Conservation (phyloP, 2,113 vertebrate species). For the Gavialis gangeticus region DNA sequence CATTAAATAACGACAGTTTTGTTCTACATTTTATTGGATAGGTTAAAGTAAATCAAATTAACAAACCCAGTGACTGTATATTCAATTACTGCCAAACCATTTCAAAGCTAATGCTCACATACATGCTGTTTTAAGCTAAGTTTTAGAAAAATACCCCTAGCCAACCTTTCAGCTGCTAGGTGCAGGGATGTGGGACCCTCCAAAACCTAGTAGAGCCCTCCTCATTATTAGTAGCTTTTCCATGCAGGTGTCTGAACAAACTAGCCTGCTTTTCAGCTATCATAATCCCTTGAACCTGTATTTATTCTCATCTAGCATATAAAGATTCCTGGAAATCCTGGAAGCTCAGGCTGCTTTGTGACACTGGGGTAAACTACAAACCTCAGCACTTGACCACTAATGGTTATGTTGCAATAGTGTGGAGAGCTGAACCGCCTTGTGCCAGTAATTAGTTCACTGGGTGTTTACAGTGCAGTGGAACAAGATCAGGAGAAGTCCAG, state of each 20-base stretch:
- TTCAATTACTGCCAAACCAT: background rate
- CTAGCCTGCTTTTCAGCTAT: background rate
- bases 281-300: background rate
- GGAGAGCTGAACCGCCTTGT: background rate
- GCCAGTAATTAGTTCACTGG: background rate
- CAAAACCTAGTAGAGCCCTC: background rate
- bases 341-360: background rate
- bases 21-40: no score
- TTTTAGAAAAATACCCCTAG: background rate
- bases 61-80: background rate
- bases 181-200: background rate
- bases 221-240: background rate
- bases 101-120: background rate
- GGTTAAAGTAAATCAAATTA: background rate
- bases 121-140: background rate
- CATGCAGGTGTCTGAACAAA: background rate
- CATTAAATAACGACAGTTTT: background rate
- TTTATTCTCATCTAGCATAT: no score
- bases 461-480: background rate
- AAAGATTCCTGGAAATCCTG: background rate
- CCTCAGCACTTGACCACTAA: background rate
- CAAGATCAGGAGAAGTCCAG: background rate
- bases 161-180: background rate
- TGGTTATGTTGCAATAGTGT: fast-evolving
- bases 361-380: no score